Conservation (phyloP, 2,113 vertebrate species). For the Calonectris borealis region DNA sequence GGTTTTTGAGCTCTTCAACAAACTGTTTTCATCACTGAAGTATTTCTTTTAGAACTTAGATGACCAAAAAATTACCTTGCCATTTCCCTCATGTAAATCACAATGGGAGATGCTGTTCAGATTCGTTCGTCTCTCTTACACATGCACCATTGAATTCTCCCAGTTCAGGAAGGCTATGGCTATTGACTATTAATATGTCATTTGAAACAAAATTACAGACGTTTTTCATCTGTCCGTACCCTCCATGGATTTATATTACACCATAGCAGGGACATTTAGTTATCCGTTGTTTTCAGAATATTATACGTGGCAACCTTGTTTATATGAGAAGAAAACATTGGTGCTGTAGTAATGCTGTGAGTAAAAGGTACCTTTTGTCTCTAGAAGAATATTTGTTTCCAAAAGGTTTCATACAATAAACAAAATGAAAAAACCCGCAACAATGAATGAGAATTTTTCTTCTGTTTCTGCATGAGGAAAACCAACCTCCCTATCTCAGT, state of each 20-base stretch:
- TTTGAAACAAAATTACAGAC: background rate
- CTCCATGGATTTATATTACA: background rate
- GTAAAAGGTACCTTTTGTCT: background rate
- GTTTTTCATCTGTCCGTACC: background rate
- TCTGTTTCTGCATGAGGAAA: background rate
- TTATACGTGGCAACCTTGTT: background rate
- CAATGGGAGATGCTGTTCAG: background rate
- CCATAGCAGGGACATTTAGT: background rate
- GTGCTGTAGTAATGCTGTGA: background rate
- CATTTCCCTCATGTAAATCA: background rate
- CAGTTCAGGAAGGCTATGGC: background rate
- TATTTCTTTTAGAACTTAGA: background rate
- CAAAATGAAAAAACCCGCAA: background rate
- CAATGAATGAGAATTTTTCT: background rate
- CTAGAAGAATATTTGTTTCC: background rate
- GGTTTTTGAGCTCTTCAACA: background rate
- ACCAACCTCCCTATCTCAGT: background rate
- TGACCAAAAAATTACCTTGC: background rate
- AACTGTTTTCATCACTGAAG: background rate
- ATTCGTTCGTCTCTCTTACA: background rate
- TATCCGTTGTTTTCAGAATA: background rate
- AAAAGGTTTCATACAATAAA: background rate
- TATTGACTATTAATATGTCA: background rate
- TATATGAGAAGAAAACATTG: background rate
- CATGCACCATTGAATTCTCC: background rate